These are phyloP conservation scores for Xestia rhomboidea DNA, from an alignment of 2,888 invertebrate genomes.

Conservation along the genomic window DNA sequence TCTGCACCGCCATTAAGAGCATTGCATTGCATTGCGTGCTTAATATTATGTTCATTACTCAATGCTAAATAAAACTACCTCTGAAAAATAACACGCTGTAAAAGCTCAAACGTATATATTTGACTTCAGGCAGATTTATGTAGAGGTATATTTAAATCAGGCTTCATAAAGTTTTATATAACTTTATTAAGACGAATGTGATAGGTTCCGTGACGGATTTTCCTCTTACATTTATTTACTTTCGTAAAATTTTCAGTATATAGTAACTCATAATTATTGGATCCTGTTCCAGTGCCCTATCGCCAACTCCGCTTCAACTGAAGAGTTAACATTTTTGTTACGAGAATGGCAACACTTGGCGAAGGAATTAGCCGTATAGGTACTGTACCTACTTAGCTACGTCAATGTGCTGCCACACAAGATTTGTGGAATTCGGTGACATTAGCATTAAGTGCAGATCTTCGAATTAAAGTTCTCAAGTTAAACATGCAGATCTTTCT, in stretches of 20 bases:
- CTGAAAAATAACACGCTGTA: constrained; percentile 23
- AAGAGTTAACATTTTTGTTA: background rate
- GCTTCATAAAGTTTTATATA: constrained; percentile 1
- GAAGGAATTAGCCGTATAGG: background rate
- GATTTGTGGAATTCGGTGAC: background rate
- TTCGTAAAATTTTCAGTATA: constrained; percentile 11
- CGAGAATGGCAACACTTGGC: background rate
- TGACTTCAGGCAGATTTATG: background rate
- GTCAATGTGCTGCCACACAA: background rate
- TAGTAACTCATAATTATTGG: constrained; percentile 1
- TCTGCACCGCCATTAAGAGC: constrained; percentile 41
- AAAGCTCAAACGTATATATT: background rate
- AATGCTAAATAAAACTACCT: constrained; percentile 32
- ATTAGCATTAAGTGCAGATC: background rate
- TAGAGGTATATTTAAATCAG: background rate
- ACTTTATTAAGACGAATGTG: background rate
- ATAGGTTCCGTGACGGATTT: constrained; percentile 28
- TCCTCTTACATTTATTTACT: constrained; percentile 34
- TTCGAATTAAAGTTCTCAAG: background rate
- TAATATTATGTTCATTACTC: constrained; percentile 31
- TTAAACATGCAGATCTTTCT: background rate
- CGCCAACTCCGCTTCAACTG: background rate
- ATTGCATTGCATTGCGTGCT: constrained; percentile 46
- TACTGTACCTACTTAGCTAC: background rate
- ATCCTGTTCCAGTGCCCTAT: constrained; percentile 41